phyloP scores from a whole-genome alignment of 1,140 invertebrate species.

The Drosophila auraria region DNA sequence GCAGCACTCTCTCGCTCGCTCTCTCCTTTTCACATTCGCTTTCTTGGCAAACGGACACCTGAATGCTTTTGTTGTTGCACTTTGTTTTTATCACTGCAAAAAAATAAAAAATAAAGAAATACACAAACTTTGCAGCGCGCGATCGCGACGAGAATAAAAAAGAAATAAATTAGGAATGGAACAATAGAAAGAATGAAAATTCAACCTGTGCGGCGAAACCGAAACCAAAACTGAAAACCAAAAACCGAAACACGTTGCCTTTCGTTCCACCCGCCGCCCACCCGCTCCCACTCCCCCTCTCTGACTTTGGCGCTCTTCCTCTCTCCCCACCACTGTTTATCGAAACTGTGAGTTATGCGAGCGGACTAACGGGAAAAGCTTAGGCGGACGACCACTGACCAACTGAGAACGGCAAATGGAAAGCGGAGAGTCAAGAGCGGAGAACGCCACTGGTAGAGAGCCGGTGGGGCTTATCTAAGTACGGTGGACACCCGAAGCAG shows the following conservation, averaged over 20 bases:
- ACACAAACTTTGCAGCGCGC: slow-evolving; percentile 1
- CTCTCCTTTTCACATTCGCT: background rate
- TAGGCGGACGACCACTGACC: slow-evolving; percentile 50
- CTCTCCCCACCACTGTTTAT: slow-evolving; percentile 51
- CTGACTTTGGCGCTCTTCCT: background rate
- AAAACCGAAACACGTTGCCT: slow-evolving; percentile 52
- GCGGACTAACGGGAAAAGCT: slow-evolving; percentile 68
- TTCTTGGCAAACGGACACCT: slow-evolving; percentile 32
- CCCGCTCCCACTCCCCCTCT: slow-evolving; percentile 8
- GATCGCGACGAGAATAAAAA: slow-evolving; percentile 17
- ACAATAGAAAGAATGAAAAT: slow-evolving; percentile 27
- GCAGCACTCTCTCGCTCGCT: slow-evolving; percentile 7
- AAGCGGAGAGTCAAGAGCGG: slow-evolving; percentile 15
- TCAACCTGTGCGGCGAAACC: slow-evolving; percentile 44
- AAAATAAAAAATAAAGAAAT: slow-evolving; percentile 10
- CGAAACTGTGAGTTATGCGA: slow-evolving; percentile 38
- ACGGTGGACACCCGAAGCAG: background rate
- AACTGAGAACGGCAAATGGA: slow-evolving; percentile 36
- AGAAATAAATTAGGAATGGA: slow-evolving; percentile 10
- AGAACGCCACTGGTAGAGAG: slow-evolving; percentile 4
- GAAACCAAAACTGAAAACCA: slow-evolving; percentile 40
- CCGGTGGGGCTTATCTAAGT: slow-evolving; percentile 13
- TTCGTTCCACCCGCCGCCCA: slow-evolving; percentile 10
- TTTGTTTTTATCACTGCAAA: slow-evolving; percentile 32
- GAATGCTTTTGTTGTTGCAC: slow-evolving; percentile 27